Evolutionary conservation across 2,888 invertebrate genomes (phyloP).

Genomic region (Eupithecia tripunctaria): DNA sequence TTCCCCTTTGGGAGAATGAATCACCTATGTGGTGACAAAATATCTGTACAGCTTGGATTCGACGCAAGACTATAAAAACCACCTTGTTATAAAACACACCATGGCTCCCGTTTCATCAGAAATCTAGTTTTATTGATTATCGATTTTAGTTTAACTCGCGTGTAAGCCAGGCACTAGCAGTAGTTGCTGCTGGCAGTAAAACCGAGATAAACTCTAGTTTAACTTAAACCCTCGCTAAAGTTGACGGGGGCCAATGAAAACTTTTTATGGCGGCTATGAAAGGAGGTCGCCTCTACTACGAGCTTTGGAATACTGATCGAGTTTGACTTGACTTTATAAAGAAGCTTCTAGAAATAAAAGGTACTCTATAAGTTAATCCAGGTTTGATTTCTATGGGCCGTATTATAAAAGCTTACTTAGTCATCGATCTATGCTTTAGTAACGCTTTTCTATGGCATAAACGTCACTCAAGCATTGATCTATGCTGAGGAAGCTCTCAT

Average conservation of each 20-base stretch:
- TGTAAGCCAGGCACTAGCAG: constrained; percentile 48
- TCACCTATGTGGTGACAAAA: no score
- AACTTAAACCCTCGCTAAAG: constrained; percentile 57
- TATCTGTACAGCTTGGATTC: no score
- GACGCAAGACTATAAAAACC: not conserved
- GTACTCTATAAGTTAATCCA: not conserved
- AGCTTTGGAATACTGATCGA: constrained; percentile 4
- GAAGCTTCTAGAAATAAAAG: not conserved
- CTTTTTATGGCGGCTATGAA: constrained; percentile 74
- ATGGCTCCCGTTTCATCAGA: constrained; percentile 10
- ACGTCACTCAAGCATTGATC: no score
- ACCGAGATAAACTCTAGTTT: constrained; percentile 69
- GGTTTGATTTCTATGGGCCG: no score
- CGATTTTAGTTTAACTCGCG: constrained; percentile 28
- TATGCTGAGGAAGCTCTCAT: no score
- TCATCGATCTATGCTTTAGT: no score
- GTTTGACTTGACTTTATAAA: not conserved
- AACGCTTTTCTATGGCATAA: no score
- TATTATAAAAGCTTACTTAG: no score
- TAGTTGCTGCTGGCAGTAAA: constrained; percentile 59
- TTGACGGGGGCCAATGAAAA: constrained; percentile 72
- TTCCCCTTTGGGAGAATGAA: no score
- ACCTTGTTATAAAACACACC: not conserved
- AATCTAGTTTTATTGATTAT: constrained; percentile 32
- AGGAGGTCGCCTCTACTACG: constrained; percentile 58